Evolutionary conservation across 2,797 vertebrate genomes (phyloP), one percentile per base, ranked within the genome.

Genomic region (Pseudochaenichthys georgianus): DNA sequence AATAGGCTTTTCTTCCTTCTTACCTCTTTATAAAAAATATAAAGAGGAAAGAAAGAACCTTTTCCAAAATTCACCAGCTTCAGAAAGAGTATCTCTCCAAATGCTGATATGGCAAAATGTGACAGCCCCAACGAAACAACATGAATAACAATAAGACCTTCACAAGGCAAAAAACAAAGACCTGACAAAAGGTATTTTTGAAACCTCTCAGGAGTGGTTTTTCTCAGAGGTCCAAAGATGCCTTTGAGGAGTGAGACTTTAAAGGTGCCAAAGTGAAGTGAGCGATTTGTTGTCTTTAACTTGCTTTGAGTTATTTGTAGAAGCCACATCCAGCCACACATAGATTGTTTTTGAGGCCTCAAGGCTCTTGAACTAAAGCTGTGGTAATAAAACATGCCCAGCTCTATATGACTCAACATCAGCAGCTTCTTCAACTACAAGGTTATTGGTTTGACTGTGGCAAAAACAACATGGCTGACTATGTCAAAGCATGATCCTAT

Each of bases 231-330:
- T 46, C 17, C 41, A 78, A 69, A 77, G 59, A 84, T 67, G 41
- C 74, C 80, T 88, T 86, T 79, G 73, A 82, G 74, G 76, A 76
- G 65, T 41, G 70, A 84, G 73, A 77, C 82, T 88, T 89, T 81
- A 87, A 90, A 92, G 91, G 81, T 90, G 60, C 83, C 67, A 75
- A 74, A 83, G 85, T 87, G 76, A 90, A 91, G 81, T 79, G 77
- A 89, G 77, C 78, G 75, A 83, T 85, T 85, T 88, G 75, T 88
- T 84, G 62, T 84, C 81, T 84, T 83, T 81, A 75, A 77, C 64
- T 81, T 59, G 72, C 75, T 84, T 62, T 73, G 70, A 86, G 83
- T 60, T 70, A 86, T 75, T 47, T 51, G 43, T 41, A 75, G 81
- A 69, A 77, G 69, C 52, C 68, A 75, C 73, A 80, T 85, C 62